Evolutionary conservation across 2,888 invertebrate genomes (phyloP).

Genomic region (Sesia bembeciformis): DNA sequence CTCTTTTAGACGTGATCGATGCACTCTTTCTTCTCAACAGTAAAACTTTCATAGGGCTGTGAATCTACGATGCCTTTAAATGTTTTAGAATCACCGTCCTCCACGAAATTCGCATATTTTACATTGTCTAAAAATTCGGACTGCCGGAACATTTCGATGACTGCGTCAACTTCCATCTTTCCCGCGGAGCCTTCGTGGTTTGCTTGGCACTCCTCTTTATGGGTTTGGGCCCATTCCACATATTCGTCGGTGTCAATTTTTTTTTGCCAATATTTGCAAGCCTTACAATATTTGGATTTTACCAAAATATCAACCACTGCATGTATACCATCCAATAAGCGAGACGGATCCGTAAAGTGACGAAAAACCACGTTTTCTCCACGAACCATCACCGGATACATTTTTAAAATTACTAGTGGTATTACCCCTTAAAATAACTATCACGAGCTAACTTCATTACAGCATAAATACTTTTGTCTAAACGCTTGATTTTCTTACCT

Average conservation of each 20-base stretch:
- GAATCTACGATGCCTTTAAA: conserved; percentile 8
- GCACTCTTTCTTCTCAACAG: too few relatives aligned
- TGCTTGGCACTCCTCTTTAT: conserved; percentile 7
- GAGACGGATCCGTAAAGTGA: conserved; percentile 1
- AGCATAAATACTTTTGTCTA: background rate
- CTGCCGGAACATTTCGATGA: conserved; percentile 12
- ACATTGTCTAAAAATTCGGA: conserved; percentile 7
- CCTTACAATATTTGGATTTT: conserved; percentile 1
- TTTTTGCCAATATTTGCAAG: background rate
- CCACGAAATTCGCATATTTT: conserved; percentile 10
- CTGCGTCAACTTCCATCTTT: conserved; percentile 16
- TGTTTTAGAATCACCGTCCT: conserved; percentile 13
- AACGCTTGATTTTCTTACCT: background rate
- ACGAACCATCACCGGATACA: too few relatives aligned
- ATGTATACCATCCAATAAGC: background rate
- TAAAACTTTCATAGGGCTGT: too few relatives aligned
- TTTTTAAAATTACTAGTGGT: too few relatives aligned
- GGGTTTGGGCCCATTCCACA: conserved; percentile 4
- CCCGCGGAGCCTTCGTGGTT: conserved; percentile 14
- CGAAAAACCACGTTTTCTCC: too few relatives aligned
- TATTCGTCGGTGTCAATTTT: conserved; percentile 2
- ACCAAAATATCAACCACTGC: background rate
- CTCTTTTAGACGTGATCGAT: too few relatives aligned
- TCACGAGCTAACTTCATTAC: background rate
- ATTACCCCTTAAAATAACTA: background rate